These are phyloP conservation scores for Scalopus aquaticus DNA, from an alignment of 2,113 vertebrate species.

Conservation along the genomic window DNA sequence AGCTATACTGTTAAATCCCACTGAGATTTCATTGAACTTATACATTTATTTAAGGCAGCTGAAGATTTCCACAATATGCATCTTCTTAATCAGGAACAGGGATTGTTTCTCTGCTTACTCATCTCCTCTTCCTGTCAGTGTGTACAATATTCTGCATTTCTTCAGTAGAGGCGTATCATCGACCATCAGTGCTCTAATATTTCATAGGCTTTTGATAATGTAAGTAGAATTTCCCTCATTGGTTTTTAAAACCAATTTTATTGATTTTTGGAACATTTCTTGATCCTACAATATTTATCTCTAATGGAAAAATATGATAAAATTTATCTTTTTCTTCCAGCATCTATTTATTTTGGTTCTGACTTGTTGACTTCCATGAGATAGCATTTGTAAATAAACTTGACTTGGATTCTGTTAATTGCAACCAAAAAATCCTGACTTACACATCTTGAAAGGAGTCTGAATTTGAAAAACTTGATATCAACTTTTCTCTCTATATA, in stretches of 20 bases:
- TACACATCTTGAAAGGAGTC: background rate
- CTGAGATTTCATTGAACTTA: background rate
- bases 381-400: background rate
- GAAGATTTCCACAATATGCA: background rate
- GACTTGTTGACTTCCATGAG: background rate
- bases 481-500: background rate
- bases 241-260: background rate
- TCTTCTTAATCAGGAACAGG: background rate
- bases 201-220: background rate
- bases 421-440: background rate
- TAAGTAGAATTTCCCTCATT: background rate
- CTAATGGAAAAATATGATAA: background rate
- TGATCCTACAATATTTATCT: slow-evolving; percentile 31
- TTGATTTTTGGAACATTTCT: slow-evolving; percentile 26
- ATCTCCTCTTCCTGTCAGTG: background rate
- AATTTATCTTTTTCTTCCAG: background rate
- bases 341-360: background rate
- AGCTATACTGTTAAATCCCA: background rate
- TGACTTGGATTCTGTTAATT: slow-evolving; percentile 24
- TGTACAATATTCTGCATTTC: background rate
- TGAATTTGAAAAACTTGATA: background rate
- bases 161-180: background rate
- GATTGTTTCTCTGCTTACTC: background rate
- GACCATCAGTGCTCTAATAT: background rate
- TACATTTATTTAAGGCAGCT: background rate